Base-by-base conservation (phyloP, 1,140 invertebrate species). In the Theocolax elegans region DNA sequence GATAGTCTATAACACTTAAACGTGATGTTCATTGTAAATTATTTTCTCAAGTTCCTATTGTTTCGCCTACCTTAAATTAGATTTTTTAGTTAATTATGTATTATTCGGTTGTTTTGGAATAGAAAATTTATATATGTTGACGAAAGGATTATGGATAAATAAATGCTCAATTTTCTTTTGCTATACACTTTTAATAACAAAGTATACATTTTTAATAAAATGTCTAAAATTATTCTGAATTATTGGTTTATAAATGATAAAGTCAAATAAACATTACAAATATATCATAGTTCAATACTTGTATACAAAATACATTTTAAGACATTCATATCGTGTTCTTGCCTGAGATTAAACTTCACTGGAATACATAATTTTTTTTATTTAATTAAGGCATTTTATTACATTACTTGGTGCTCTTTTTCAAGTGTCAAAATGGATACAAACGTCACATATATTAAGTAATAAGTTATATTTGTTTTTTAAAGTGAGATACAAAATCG, bases 171-270 rank as follows among this genome's bases (percentile, higher is more conserved):
- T 2, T 10, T 2, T 46, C 40, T 54, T 58, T 67, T 67, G 9
- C 25, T 48, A 35, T 68, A 60, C 19, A 60, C 35, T 53, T 54
- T 69, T 69, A 63, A 69, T 63, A 46, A 63, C 15, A 44, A 69
- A 54, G 23, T 63, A 68, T 68, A 63, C 31, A 63, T 63, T 69
- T 8, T 44, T 8, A 62, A 23, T 68, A 54, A 44, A 44, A 54
- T 63, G 17, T 54, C 35, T 40, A 17, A 60, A 53, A 62, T 59
- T 62, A 23, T 48, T 44, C 40, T n/a, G 12, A 58, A 58, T 59
- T 9, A 62, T 38, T 59, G 17, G 27, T 27, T 67, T n/a, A 15
- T 53, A 68, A 48, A n/a, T n/a, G n/a, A n/a, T n/a, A n/a, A 21
- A 29, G 19, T 23, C 7, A 62, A 21, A 62, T 72, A 72, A 58